These are phyloP conservation scores for Drepanosiphum platanoidis DNA, from an alignment of 2,888 invertebrate species.

Conservation along the genomic window DNA sequence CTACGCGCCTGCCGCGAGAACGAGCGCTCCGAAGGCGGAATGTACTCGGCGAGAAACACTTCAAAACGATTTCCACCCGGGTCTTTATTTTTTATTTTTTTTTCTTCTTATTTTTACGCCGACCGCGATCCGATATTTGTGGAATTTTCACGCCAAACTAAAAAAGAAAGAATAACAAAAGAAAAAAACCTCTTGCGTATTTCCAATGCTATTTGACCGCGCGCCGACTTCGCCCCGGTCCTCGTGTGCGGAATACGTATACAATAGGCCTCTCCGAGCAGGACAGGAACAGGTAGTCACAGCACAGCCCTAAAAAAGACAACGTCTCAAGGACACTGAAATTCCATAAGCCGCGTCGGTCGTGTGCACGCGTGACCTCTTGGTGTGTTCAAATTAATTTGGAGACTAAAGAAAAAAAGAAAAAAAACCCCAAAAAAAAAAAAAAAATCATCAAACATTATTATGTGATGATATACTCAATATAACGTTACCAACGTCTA, in stretches of 20 bases:
- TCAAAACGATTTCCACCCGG: too few species aligned
- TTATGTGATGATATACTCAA: neutral
- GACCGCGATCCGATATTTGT: too few species aligned
- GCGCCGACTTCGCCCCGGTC: neutral
- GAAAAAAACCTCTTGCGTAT: too few species aligned
- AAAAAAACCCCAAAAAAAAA: neutral
- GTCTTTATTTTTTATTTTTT: too few species aligned
- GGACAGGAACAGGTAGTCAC: neutral
- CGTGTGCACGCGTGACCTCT: slow-evolving; percentile 45
- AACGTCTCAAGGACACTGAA: slow-evolving; percentile 36
- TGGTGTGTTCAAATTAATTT: slow-evolving; percentile 58
- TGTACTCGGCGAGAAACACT: too few species aligned
- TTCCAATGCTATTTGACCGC: too few species aligned
- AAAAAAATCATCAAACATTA: slow-evolving; percentile 18
- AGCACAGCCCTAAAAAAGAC: slow-evolving; percentile 21
- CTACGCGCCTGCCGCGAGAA: too few species aligned
- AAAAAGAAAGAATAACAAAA: too few species aligned
- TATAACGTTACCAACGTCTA: slow-evolving; percentile 61
- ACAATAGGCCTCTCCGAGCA: neutral
- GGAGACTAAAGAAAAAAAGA: slow-evolving; percentile 33
- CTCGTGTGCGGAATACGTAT: neutral
- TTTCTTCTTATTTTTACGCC: too few species aligned
- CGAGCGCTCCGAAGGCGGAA: too few species aligned
- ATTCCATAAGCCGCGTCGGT: slow-evolving; percentile 38
- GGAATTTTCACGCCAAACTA: too few species aligned